Evolutionary conservation across 1,140 invertebrate genomes (phyloP), one percentile per base, ranked within the genome.

Genomic region (Aphidius gifuensis): DNA sequence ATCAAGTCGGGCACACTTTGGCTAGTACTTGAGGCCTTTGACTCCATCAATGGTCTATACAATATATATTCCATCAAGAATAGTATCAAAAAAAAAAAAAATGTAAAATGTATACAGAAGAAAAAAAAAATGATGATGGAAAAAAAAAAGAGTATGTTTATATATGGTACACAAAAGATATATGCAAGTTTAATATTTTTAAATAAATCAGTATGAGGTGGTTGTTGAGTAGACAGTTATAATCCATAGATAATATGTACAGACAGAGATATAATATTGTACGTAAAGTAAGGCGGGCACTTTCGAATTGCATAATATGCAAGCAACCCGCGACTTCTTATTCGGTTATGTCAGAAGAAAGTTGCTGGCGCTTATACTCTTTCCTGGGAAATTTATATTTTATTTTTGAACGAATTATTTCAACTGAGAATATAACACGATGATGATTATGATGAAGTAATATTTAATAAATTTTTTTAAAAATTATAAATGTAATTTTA

Each of bases 291-390:
- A 80, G 77, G 76, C 78, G 77, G 77, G 77, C 76, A 80, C 78
- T 80, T 80, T 80, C 78, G 72, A 80, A 80, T 80, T 80, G 75
- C 78, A 80, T 80, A 80, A 80, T 73, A 58, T 32, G 49, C 23
- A 51, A 16, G 67, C 71, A 66, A 69, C 76, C 75, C 76, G 75
- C 78, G 74, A 77, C 77, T 79, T 78, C 23, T 32, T 77, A 71
- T 79, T 79, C 77, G 77, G 73, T 80, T 80, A 80, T 80, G 76
- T 80, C 79, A 80, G 78, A 80, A 80, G 78, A 79, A 80, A 80
- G 79, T 74, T 77, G 76, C 69, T 67, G 75, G 62, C 67, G 49
- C 51, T 59, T 49, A 38, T 45, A 32, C 23, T 71, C 60, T 69
- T 72, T 72, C 75, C 76, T 80, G 76, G 75, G 76, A 78, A 80